Conservation (phyloP, 1,140 invertebrate species). For the Trachymyrmex cornetzi region DNA sequence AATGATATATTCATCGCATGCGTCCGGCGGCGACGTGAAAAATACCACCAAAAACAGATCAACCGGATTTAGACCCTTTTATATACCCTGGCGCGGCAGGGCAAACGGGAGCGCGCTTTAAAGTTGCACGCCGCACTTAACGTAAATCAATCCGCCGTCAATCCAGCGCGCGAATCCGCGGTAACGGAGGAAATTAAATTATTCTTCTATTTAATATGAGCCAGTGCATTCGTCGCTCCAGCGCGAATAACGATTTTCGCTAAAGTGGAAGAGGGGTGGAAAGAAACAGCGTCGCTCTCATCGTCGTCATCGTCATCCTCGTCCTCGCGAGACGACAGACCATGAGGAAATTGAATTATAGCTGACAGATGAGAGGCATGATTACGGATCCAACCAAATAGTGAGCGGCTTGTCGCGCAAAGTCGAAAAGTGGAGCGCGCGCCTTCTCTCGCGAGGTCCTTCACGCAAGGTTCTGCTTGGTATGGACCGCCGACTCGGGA, state of each 20-base stretch:
- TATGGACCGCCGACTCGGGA: conserved; percentile 76
- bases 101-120: conserved; percentile 51
- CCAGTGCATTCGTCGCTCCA: conserved; percentile 59
- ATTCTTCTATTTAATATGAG: conserved; percentile 61
- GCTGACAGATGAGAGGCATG: conserved; percentile 71
- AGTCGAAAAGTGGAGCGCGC: conserved; percentile 73
- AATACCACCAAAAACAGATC: conserved; percentile 62
- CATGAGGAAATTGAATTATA: conserved; percentile 50
- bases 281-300: conserved; percentile 12
- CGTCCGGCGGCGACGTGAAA: conserved; percentile 74
- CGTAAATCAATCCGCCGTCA: conserved; percentile 62
- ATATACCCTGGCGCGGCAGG: conserved; percentile 42
- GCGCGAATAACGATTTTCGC: conserved; percentile 60
- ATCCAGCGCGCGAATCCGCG: conserved; percentile 59
- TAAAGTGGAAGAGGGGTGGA: background rate
- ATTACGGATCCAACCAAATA: conserved; percentile 59
- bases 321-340: conserved; percentile 39
- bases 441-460: conserved; percentile 75
- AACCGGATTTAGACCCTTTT: conserved; percentile 59
- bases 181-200: conserved; percentile 63
- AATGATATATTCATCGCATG: conserved; percentile 77
- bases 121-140: conserved; percentile 64
- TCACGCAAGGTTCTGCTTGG: conserved; percentile 79
- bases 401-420: conserved; percentile 9
- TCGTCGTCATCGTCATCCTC: conserved; percentile 28